These are phyloP conservation scores for Microcebus murinus DNA, from an alignment of 2,113 vertebrate genomes.

Conservation along the genomic window DNA sequence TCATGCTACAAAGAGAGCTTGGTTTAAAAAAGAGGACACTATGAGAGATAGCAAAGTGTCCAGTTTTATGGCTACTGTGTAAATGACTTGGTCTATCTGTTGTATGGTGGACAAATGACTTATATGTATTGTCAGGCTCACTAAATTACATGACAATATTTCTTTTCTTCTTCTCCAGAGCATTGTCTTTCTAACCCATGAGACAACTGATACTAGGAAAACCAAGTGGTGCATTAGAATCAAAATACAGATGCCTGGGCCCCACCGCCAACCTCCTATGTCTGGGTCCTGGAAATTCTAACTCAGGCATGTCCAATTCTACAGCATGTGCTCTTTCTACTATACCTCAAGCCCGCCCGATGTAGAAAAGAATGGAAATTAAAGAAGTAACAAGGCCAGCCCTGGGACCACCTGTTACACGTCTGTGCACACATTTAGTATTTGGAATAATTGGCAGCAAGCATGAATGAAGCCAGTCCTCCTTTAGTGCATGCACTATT, in stretches of 20 bases:
- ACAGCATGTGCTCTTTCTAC: not conserved
- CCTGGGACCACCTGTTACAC: not conserved
- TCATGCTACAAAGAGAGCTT: not conserved
- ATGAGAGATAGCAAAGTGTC: not conserved
- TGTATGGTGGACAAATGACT: rapidly evolving
- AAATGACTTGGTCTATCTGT: not conserved
- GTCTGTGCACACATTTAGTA: constrained; percentile 60
- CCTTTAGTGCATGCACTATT: constrained; percentile 84
- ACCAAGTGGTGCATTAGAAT: not conserved
- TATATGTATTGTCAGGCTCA: not conserved
- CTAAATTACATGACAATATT: not conserved
- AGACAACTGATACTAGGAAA: not conserved
- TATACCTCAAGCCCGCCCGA: not conserved
- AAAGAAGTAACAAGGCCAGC: not conserved
- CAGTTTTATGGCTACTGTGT: not conserved
- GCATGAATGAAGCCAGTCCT: constrained; percentile 66
- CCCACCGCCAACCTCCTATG: not conserved
- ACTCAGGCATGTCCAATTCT: rapidly evolving
- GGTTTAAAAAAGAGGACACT: not conserved
- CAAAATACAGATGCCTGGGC: not conserved
- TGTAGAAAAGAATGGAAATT: not conserved
- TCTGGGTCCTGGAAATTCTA: not conserved
- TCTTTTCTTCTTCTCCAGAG: not conserved
- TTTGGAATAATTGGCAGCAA: constrained; percentile 55
- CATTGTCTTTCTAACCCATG: not conserved